Evolutionary conservation across 1,140 invertebrate species (phyloP).

Genomic region (Portunus trituberculatus): DNA sequence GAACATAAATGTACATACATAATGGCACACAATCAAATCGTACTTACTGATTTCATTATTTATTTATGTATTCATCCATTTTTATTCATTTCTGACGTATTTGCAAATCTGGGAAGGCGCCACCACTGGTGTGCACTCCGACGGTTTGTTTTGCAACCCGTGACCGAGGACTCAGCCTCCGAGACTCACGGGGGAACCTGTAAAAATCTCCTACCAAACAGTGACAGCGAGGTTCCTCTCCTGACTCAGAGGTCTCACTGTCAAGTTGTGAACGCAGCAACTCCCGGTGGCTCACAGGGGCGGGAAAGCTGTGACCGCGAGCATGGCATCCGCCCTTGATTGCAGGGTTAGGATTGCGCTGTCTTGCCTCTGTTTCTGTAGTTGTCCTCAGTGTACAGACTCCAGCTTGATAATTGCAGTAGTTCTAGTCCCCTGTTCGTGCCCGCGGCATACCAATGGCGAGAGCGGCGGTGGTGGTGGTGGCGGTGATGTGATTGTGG

Average conservation of each 20-base stretch:
- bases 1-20: not conserved
- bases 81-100: not conserved
- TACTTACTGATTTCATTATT: not conserved
- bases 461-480: not conserved
- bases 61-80: not conserved
- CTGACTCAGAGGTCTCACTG: not conserved
- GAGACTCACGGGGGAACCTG: not conserved
- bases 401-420: conserved; percentile 46
- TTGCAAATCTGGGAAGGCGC: not conserved
- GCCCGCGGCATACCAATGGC: conserved; percentile 46
- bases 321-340: conserved; percentile 21
- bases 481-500: not conserved
- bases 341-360: not conserved
- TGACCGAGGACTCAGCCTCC: not conserved
- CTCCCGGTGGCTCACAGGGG: not conserved
- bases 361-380: conserved; percentile 31
- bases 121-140: not conserved
- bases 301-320: conserved; percentile 2
- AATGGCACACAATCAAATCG: not conserved
- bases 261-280: not conserved
- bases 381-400: conserved; percentile 51
- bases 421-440: conserved; percentile 33
- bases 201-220: not conserved
- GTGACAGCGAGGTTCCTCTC: not conserved
- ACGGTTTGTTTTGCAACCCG: not conserved